These are phyloP conservation scores for Oryzias dopingdopingensis DNA, from an alignment of 2,797 vertebrate genomes.

Conservation along the genomic window DNA sequence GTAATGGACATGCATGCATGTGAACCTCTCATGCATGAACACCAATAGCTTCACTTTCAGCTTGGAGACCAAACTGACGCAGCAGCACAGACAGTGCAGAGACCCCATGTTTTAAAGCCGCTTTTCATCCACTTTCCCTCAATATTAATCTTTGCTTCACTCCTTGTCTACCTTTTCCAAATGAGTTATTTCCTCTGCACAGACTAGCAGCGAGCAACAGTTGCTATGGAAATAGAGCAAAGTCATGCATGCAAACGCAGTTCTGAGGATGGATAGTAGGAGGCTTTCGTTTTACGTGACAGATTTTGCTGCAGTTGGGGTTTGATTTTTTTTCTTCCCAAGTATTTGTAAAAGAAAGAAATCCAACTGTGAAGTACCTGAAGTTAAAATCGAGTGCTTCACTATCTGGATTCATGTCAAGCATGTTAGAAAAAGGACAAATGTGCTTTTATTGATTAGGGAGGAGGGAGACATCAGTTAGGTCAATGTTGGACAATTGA, in stretches of 20 bases:
- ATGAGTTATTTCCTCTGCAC: constrained; percentile 50
- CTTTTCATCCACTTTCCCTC: constrained; percentile 10
- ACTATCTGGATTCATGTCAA: no score
- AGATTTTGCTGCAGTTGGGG: constrained; percentile 35
- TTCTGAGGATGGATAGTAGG: constrained; percentile 57
- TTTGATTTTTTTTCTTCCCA: neutral
- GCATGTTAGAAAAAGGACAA: no score
- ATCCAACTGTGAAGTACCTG: neutral
- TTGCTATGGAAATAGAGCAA: constrained; percentile 79
- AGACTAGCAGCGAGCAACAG: constrained; percentile 73
- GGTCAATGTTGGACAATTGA: no score
- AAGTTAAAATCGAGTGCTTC: no score
- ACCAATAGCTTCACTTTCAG: no score
- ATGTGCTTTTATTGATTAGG: no score
- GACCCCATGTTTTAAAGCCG: constrained; percentile 9
- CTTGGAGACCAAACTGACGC: neutral
- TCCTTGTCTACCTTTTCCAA: constrained; percentile 46
- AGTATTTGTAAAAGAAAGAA: neutral
- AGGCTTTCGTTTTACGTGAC: constrained; percentile 32
- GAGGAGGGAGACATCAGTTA: no score
- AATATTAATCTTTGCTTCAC: constrained; percentile 28
- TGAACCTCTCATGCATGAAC: no score
- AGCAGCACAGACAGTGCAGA: neutral
- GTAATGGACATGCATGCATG: no score
- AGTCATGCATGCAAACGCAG: constrained; percentile 65